These are phyloP conservation scores for Lithobates pipiens DNA, from an alignment of 2,797 vertebrate genomes.

Conservation along the genomic window DNA sequence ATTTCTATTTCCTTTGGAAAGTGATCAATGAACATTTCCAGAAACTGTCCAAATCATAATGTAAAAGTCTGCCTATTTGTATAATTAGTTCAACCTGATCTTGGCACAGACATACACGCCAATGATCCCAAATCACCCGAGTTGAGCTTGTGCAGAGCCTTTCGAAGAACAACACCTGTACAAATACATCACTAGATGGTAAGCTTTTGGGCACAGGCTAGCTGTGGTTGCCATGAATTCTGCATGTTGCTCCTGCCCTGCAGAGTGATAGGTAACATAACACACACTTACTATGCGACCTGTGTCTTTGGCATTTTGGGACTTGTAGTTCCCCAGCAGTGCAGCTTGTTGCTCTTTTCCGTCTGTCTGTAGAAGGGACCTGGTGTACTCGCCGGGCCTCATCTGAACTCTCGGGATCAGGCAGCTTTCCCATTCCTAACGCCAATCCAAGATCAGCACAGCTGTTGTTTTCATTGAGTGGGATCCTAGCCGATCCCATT, in stretches of 20 bases:
- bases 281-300: no score
- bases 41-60: no score
- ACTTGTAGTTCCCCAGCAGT: not conserved
- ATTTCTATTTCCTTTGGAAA: no score
- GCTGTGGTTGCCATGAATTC: not conserved
- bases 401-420: constrained; percentile 29
- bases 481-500: not conserved
- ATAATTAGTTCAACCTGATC: no score
- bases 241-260: no score
- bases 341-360: not conserved
- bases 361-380: not conserved
- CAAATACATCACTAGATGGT: not conserved
- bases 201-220: not conserved
- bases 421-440: constrained; percentile 61
- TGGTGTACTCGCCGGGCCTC: constrained; percentile 46
- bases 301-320: not conserved
- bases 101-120: no score
- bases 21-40: no score
- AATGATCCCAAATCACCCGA: no score
- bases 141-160: no score
- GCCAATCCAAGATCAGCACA: constrained; percentile 44
- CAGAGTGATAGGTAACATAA: no score
- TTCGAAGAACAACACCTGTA: no score
- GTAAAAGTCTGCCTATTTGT: no score
- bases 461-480: constrained; percentile 10